Base-by-base conservation (phyloP, 2,113 vertebrate genomes). In the Crotalus helleri region DNA sequence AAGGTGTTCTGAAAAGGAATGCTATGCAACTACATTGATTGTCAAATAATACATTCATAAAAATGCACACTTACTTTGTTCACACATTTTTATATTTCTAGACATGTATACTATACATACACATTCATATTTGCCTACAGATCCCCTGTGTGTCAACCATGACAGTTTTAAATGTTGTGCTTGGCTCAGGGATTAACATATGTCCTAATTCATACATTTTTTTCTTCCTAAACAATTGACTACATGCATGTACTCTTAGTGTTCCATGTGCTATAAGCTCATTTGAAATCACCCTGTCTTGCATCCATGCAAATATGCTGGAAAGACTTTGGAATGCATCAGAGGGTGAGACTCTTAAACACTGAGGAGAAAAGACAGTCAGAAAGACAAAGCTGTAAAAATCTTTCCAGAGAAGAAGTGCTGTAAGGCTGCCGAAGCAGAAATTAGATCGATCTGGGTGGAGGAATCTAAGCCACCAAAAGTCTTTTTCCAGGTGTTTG, bases 321-420 rank as follows among this genome's bases (percentile, higher is more conserved):
- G 61, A 85, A 59, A 95, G 59, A 95, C 94, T 88, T 58, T 94
- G 93, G 93, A 94, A 89, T 93, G 15, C 86, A 69, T 74, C 91
- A 92, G 94, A 95, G 93, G 11, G 51, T 29, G 89, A 94, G 91
- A 88, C 89, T 94, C 91, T 89, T 57, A 13, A 94, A 92, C 88
- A 95, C 94, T n/a, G 85, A 88, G 92, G 86, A 61, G 94, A 91
- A 88, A 88, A 95, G 54, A 93, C 44, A 85, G 24, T 4, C 0
- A 91, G 92, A 93, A 39, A 93, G 90, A 90, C 53, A 92, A 91
- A 92, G 94, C 55, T 90, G 12, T 0, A 0, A 88, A 59, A 59
- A 95, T 44, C 61, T 92, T 88, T 94, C 87, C 39, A 90, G 69
- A 54, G 92, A 54, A 81, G 93, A 81, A 94, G 93, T n/a, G 92